phyloP scores from a whole-genome alignment of 2,888 invertebrate genomes.

The Drepanosiphum platanoidis region DNA sequence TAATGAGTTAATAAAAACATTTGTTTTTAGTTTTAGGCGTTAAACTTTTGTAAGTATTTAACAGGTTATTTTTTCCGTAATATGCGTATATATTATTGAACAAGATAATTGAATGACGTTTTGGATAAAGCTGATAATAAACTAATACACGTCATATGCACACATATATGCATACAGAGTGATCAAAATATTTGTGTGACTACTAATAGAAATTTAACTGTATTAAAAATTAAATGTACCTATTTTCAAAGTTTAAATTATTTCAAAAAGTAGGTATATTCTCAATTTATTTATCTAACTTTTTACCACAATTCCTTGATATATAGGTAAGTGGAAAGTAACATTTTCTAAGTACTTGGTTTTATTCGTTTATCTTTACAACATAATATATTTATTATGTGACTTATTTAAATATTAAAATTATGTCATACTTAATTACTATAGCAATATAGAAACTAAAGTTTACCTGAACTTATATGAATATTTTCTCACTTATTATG shows the following conservation, averaged over 20 bases:
- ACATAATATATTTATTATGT: background rate
- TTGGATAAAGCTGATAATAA: constrained; percentile 45
- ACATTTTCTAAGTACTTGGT: background rate
- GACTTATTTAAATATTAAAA: background rate
- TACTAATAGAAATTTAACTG: background rate
- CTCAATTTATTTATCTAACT: background rate
- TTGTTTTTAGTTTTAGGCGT: constrained; percentile 26
- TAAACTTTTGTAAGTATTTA: constrained; percentile 31
- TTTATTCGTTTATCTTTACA: background rate
- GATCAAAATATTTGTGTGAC: background rate
- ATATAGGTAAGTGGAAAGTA: background rate
- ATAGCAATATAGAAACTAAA: background rate
- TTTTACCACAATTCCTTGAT: background rate
- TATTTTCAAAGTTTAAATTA: background rate
- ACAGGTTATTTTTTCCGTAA: constrained; percentile 19
- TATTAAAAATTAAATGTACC: background rate
- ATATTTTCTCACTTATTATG: background rate
- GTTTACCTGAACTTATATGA: background rate
- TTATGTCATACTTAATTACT: background rate
- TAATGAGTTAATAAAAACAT: constrained; percentile 50
- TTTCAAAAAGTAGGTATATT: background rate
- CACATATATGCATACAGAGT: constrained; percentile 30
- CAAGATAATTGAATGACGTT: constrained; percentile 57
- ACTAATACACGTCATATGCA: constrained; percentile 6
- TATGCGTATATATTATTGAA: constrained; percentile 53